phyloP scores from a whole-genome alignment of 2,888 invertebrate species.

The Halocaridina rubra region DNA sequence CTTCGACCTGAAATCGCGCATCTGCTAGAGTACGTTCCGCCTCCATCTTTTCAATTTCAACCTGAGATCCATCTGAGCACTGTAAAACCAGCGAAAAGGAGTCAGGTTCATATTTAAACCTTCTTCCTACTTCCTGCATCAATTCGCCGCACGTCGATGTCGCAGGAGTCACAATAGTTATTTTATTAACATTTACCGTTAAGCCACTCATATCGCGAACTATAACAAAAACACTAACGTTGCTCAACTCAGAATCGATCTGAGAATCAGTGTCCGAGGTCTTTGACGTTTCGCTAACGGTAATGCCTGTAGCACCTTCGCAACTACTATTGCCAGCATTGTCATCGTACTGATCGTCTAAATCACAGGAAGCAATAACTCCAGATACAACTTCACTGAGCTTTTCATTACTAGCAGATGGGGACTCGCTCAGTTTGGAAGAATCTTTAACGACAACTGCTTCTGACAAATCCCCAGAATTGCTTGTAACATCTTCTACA shows the following conservation, averaged over 20 bases:
- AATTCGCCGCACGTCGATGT: conserved; percentile 65
- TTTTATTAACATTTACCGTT: conserved; percentile 35
- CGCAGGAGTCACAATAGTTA: conserved; percentile 38
- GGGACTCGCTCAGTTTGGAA: not conserved
- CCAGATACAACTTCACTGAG: conserved; percentile 66
- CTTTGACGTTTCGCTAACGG: not conserved
- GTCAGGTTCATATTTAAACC: conserved; percentile 70
- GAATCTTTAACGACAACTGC: not conserved
- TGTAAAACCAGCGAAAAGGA: conserved; percentile 70
- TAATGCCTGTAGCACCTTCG: not conserved
- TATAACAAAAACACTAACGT: conserved; percentile 45
- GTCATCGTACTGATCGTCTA: conserved; percentile 66
- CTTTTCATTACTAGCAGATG: not conserved
- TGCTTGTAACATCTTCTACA: not conserved
- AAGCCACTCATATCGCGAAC: conserved; percentile 57
- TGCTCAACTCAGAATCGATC: conserved; percentile 36
- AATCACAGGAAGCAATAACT: not conserved
- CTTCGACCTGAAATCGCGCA: conserved; percentile 69
- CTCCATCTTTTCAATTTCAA: conserved; percentile 69
- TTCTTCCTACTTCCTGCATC: conserved; percentile 70
- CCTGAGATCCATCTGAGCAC: conserved; percentile 52
- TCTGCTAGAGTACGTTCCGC: conserved; percentile 70
- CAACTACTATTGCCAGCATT: not conserved
- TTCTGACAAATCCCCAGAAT: not conserved
- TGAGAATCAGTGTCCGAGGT: conserved; percentile 20